Evolutionary conservation across 2,888 invertebrate species (phyloP).

Genomic region (Lymantria monacha): DNA sequence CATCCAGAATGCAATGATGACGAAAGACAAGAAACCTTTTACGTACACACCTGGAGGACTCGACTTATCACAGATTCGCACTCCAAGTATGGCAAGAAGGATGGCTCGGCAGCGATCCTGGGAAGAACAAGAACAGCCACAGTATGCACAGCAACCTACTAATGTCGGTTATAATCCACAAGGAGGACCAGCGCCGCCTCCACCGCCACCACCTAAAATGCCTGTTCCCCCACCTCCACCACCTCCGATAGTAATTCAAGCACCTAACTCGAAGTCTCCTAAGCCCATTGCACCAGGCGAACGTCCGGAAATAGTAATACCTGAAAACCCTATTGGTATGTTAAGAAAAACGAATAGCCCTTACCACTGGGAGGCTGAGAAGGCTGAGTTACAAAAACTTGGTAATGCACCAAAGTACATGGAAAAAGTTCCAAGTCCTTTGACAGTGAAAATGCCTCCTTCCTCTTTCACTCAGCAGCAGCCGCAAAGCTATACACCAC

Average conservation of each 20-base stretch:
- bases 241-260: conserved; percentile 82
- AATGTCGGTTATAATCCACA: conserved; percentile 57
- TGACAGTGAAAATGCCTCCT: conserved; percentile 72
- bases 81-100: conserved; percentile 93
- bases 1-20: conserved; percentile 96
- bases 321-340: conserved; percentile 87
- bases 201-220: conserved; percentile 71
- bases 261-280: conserved; percentile 71
- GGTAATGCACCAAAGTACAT: conserved; percentile 73
- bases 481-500: conserved; percentile 63
- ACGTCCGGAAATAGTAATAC: conserved; percentile 88
- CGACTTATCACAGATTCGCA: conserved; percentile 93
- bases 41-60: conserved; percentile 98
- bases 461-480: conserved; percentile 66
- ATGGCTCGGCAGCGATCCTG: conserved; percentile 84
- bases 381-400: conserved; percentile 78
- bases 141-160: conserved; percentile 48
- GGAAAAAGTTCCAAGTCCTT: conserved; percentile 72
- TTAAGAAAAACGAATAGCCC: conserved; percentile 87
- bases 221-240: conserved; percentile 81
- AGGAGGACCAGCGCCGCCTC: conserved; percentile 67
- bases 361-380: conserved; percentile 84
- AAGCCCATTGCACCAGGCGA: conserved; percentile 81
- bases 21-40: conserved; percentile 97
- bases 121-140: conserved; percentile 78